Conservation (phyloP, 2,113 vertebrate genomes). For the Girardinichthys multiradiatus region DNA sequence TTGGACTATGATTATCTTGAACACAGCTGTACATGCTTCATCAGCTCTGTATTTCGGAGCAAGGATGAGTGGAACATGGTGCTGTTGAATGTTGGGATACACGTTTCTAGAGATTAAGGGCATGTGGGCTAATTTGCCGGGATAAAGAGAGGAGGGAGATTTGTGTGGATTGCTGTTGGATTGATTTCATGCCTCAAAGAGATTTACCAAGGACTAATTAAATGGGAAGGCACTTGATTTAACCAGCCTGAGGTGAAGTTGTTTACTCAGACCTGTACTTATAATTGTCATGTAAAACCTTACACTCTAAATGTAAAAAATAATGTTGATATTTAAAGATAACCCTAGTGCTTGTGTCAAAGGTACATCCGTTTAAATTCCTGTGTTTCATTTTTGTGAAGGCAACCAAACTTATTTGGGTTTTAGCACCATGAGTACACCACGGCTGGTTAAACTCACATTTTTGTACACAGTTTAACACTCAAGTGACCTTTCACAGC, state of each 20-base stretch:
- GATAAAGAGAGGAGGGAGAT: constrained; percentile 43
- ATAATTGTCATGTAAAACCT: background rate
- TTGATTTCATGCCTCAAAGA: constrained; percentile 64
- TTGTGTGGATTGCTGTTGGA: constrained; percentile 63
- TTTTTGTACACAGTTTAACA: background rate
- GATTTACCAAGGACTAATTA: constrained; percentile 76
- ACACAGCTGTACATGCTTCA: background rate
- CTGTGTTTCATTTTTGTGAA: background rate
- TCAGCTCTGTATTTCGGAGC: constrained; percentile 14
- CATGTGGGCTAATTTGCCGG: constrained; percentile 44
- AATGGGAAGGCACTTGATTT: constrained; percentile 52
- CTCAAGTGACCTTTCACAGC: background rate
- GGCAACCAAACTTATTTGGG: background rate
- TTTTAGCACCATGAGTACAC: background rate
- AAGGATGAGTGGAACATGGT: background rate
- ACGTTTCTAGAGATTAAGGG: constrained; percentile 52
- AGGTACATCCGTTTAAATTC: background rate
- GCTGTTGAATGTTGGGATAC: constrained; percentile 10
- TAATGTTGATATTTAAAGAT: background rate
- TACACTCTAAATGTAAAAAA: background rate
- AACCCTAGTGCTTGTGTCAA: background rate
- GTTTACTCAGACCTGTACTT: constrained; percentile 23
- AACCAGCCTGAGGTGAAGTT: constrained; percentile 36
- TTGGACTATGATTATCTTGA: background rate
- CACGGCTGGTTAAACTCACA: background rate